These are phyloP conservation scores for Alligator sinensis DNA, from an alignment of 2,113 vertebrate species.

Conservation along the genomic window DNA sequence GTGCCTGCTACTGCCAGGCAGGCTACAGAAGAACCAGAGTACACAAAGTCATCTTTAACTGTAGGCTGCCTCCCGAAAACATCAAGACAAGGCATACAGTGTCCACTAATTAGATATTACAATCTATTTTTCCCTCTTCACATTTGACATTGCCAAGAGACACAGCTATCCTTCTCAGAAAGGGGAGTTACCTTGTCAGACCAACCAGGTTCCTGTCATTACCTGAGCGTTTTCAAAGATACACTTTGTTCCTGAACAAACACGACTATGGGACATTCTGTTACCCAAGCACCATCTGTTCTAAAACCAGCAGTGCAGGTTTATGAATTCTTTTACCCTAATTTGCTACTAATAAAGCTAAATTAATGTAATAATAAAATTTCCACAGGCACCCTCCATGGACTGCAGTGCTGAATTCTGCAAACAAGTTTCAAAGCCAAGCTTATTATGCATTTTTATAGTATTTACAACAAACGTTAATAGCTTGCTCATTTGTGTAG, in stretches of 20 bases:
- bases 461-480: neutral
- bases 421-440: neutral
- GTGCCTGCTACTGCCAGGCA: neutral
- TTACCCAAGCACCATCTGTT: slow-evolving; percentile 30
- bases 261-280: slow-evolving; percentile 12
- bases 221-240: slow-evolving; percentile 28
- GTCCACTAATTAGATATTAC: neutral
- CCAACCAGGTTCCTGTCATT: neutral
- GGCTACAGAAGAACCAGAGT: neutral
- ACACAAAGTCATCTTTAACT: neutral
- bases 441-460: neutral
- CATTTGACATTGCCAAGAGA: neutral
- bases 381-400: neutral
- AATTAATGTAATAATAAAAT: neutral
- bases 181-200: neutral
- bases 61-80: neutral
- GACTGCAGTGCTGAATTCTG: neutral
- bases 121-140: neutral
- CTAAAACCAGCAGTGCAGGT: neutral
- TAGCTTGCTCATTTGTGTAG: neutral
- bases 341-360: neutral
- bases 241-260: slow-evolving; percentile 35
- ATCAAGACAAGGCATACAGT: neutral
- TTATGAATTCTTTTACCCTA: neutral
- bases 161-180: neutral